Conservation (phyloP, 2,113 vertebrate species). For the Pachycephala philippinensis region DNA sequence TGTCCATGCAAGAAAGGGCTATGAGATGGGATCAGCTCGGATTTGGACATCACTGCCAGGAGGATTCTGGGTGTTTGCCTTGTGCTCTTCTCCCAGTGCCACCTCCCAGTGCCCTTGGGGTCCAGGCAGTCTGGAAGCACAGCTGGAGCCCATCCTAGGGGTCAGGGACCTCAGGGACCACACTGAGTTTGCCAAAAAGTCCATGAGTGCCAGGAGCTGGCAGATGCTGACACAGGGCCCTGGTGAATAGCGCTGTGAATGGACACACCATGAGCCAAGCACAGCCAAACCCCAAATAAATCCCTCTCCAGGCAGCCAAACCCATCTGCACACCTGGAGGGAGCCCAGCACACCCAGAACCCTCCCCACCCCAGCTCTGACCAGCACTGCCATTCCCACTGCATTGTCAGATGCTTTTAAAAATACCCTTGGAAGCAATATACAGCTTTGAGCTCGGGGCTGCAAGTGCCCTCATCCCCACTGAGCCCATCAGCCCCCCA, state of each 20-base stretch:
- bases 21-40: accelerated
- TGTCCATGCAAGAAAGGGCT: accelerated
- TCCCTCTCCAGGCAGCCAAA: not conserved
- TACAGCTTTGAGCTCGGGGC: not conserved
- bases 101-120: not conserved
- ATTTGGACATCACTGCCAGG: not conserved
- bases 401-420: not conserved
- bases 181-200: not conserved
- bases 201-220: not conserved
- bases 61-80: not conserved
- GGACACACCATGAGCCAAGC: accelerated
- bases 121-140: not conserved
- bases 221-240: not conserved
- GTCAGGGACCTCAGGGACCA: not conserved
- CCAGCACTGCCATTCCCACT: not conserved
- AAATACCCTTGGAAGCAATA: not conserved
- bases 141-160: not conserved
- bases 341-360: not conserved
- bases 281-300: not conserved
- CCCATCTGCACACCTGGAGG: accelerated
- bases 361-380: not conserved
- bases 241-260: accelerated
- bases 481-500: not conserved
- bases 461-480: not conserved
- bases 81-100: no score